Evolutionary conservation across 2,888 invertebrate species (phyloP).

Genomic region (Chrysina gloriosa): DNA sequence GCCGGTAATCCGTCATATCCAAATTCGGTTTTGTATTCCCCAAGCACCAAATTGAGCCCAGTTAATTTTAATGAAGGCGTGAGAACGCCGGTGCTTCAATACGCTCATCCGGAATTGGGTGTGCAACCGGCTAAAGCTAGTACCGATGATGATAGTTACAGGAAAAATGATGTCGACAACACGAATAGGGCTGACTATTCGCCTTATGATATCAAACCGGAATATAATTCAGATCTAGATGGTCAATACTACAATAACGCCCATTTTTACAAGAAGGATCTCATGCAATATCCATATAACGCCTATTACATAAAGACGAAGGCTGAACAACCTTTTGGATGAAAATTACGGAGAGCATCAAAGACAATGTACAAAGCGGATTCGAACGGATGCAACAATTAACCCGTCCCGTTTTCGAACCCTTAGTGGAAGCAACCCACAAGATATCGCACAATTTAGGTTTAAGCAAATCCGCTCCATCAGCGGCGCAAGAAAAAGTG

Average conservation of each 20-base stretch:
- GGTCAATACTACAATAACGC: constrained; percentile 62
- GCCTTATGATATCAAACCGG: constrained; percentile 44
- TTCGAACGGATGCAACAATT: constrained; percentile 77
- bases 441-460: constrained; percentile 84
- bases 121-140: constrained; percentile 78
- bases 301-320: constrained; percentile 72
- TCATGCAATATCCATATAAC: constrained; percentile 69
- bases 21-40: constrained; percentile 74
- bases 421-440: constrained; percentile 81
- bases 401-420: constrained; percentile 76
- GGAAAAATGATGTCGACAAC: constrained; percentile 47
- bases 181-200: constrained; percentile 52
- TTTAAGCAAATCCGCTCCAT: constrained; percentile 66
- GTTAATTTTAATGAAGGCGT: constrained; percentile 77
- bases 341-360: constrained; percentile 78
- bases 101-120: constrained; percentile 83
- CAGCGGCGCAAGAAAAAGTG: constrained; percentile 71
- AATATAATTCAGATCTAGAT: constrained; percentile 47
- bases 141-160: constrained; percentile 59
- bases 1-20: constrained; percentile 74
- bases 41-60: constrained; percentile 69
- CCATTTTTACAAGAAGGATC: constrained; percentile 69
- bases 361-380: constrained; percentile 77
- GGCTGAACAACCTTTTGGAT: constrained; percentile 78
- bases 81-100: constrained; percentile 80